Percentiles rank a stretch among this genome's conserved stretches.
Evolutionary conservation across 2,797 vertebrate genomes (phyloP).

Genomic region (Botia kubotai): DNA sequence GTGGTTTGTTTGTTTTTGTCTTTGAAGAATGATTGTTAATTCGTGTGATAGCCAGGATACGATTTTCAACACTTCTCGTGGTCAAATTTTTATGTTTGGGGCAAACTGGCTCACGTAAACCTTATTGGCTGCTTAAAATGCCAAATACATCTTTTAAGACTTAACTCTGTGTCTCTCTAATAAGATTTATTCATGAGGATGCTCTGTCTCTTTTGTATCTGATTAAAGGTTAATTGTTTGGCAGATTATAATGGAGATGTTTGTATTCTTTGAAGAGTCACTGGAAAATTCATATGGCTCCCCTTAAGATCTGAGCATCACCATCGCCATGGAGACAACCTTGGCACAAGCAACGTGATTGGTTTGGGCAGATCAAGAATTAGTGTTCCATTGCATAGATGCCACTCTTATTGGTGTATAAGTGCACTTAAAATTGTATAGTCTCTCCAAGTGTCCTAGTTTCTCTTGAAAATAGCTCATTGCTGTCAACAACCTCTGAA

Average conservation of each 20-base stretch:
- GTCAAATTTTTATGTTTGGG: no score
- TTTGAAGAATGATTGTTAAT: no score
- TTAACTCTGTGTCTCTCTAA: background rate
- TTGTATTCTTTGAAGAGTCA: slow-evolving; percentile 31
- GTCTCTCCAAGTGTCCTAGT: slow-evolving; percentile 5
- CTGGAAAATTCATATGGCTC: slow-evolving; percentile 31
- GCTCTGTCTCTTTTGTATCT: background rate
- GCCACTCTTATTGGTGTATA: background rate
- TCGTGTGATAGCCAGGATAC: no score
- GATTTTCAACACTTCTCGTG: no score
- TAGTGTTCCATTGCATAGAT: background rate
- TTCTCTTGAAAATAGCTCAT: slow-evolving; percentile 13
- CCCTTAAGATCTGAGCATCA: slow-evolving; percentile 68
- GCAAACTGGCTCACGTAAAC: background rate
- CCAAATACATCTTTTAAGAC: background rate
- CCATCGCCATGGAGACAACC: slow-evolving; percentile 76
- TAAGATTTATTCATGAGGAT: background rate
- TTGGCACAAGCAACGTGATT: slow-evolving; percentile 62
- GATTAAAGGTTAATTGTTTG: slow-evolving; percentile 11
- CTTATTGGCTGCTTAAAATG: background rate
- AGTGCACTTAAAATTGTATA: slow-evolving; percentile 22
- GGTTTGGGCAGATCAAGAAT: slow-evolving; percentile 15
- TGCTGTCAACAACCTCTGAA: background rate
- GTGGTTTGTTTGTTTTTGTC: background rate
- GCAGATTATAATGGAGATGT: background rate